These are phyloP conservation scores for Calcarius lapponicus DNA, from an alignment of 2,797 vertebrate genomes.

Conservation along the genomic window DNA sequence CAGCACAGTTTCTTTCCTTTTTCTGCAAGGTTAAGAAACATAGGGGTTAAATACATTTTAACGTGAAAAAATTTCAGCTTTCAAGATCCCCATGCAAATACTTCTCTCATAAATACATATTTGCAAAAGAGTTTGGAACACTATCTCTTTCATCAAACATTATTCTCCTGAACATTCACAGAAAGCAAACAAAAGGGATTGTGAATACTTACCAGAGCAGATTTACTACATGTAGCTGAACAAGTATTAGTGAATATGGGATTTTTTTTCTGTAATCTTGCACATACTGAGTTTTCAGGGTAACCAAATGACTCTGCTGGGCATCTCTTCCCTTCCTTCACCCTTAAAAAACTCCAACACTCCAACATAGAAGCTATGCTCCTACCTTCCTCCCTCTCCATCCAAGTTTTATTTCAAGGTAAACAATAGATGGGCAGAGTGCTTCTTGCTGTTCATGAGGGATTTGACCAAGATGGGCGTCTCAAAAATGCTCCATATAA, in stretches of 20 bases:
- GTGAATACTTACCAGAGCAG: neutral
- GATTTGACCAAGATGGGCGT: neutral
- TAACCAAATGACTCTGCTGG: neutral
- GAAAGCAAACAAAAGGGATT: constrained; percentile 30
- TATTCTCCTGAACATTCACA: constrained; percentile 15
- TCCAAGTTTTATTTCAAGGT: neutral
- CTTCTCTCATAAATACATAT: constrained; percentile 19
- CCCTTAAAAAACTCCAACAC: neutral
- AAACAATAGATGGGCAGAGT: neutral
- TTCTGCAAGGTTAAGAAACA: neutral
- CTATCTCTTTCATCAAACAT: constrained; percentile 45
- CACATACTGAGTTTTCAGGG: neutral
- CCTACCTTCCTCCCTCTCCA: neutral
- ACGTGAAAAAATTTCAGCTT: neutral
- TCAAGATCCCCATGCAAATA: neutral
- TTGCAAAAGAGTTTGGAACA: constrained; percentile 22
- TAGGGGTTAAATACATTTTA: neutral
- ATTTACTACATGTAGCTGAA: neutral
- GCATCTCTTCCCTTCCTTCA: fast-evolving
- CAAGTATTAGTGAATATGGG: neutral
- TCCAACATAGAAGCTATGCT: no score
- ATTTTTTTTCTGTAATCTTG: neutral
- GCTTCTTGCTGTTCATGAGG: neutral
- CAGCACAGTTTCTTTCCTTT: neutral
- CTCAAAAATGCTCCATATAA: neutral